A percentile compares a stretch with the other conserved stretches of the same genome.
These are phyloP conservation scores for Origma solitaria DNA, from an alignment of 2,113 vertebrate species.

Conservation along the genomic window DNA sequence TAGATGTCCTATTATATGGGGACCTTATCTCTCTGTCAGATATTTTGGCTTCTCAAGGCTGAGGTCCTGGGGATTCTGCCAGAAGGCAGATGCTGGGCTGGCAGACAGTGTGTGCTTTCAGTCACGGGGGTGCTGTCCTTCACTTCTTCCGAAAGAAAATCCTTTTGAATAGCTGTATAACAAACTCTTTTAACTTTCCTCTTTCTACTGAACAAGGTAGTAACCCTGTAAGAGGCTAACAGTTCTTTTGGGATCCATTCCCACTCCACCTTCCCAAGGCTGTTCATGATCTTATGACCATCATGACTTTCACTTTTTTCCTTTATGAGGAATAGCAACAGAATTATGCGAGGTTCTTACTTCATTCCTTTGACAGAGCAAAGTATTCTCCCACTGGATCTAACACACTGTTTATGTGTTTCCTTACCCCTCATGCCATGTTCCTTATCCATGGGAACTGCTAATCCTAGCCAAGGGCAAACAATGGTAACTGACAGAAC, in stretches of 20 bases:
- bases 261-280: rapidly evolving
- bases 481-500: not conserved
- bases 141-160: not conserved
- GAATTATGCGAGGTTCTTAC: not conserved
- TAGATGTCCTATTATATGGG: not conserved
- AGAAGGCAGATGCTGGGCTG: constrained; percentile 32
- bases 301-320: not conserved
- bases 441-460: not conserved
- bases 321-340: not conserved
- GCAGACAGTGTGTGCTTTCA: not conserved
- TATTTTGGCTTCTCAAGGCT: not conserved
- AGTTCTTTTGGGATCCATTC: not conserved
- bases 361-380: not conserved
- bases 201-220: not conserved
- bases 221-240: not conserved
- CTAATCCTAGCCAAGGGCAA: not conserved
- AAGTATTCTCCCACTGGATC: not conserved
- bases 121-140: not conserved
- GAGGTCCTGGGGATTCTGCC: constrained; percentile 19
- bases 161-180: not conserved
- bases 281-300: not conserved
- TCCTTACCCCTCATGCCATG: not conserved
- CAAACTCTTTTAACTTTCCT: not conserved
- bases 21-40: not conserved
- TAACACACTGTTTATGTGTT: not conserved